These are phyloP conservation scores for Sceliomorpha sp. DNA, from an alignment of 2,888 invertebrate species.

Conservation along the genomic window DNA sequence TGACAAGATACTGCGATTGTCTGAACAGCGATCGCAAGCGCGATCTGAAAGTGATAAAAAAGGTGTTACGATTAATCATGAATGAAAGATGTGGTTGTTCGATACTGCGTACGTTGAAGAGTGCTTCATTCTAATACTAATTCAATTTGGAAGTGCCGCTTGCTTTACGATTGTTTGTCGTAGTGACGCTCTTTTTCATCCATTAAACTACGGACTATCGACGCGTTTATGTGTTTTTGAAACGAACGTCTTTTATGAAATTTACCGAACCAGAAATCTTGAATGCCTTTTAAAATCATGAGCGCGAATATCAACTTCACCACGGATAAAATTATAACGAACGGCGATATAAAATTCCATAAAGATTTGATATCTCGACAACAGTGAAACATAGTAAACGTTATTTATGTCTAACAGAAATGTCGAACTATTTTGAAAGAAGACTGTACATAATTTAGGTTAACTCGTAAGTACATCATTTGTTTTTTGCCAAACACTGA, in stretches of 20 bases:
- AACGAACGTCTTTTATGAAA: constrained; percentile 30
- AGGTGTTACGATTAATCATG: no score
- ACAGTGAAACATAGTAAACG: neutral
- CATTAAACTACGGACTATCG: constrained; percentile 2
- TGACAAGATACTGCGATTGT: constrained; percentile 75
- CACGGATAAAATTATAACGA: neutral
- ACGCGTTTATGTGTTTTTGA: constrained; percentile 6
- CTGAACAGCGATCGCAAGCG: constrained; percentile 48
- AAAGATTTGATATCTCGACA: neutral
- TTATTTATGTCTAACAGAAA: neutral
- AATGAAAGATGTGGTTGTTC: no score
- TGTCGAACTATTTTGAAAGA: no score
- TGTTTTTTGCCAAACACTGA: no score
- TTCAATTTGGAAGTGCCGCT: constrained; percentile 10
- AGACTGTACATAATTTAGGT: no score
- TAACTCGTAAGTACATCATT: no score
- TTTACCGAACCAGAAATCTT: constrained; percentile 65
- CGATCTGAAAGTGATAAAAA: constrained; percentile 50
- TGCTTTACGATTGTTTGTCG: constrained; percentile 1
- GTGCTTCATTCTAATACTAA: neutral
- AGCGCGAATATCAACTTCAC: no score
- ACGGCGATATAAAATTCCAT: neutral
- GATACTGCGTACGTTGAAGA: no score
- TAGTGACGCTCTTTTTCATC: neutral
- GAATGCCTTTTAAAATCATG: no score